Evolutionary conservation across 2,888 invertebrate genomes (phyloP), one percentile per base, ranked within the genome.

Genomic region (Nomada ruficornis): DNA sequence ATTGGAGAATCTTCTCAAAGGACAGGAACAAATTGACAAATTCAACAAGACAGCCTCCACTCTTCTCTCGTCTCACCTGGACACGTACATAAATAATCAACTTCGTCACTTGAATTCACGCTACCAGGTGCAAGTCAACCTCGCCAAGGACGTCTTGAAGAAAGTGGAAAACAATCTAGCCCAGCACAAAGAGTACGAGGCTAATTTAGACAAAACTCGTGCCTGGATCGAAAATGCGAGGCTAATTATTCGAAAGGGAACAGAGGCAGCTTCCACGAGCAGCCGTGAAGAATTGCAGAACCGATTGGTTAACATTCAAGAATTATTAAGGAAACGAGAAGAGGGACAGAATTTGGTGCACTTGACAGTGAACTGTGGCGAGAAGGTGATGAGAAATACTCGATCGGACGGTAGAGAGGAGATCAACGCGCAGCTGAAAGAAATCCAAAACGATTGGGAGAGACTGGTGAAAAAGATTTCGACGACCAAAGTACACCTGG

Each of bases 401-500:
- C 95, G 97, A 79, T 98, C 98, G 0, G 98, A 98, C 91, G 98
- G 98, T 0, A 96, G 97, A 72, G 98, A 98, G 91, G 96, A 96
- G 68, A 98, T 99, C 70, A 98, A 97, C 88, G 96, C 96, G 36
- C 97, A 98, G 94, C 95, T 98, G 85, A 98, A 97, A 93, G 98
- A 98, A 91, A 95, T 99, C 47, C 98, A 98, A 94, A 96, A 96
- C 78, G 98, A 98, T 90, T 98, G 98, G 98, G 98, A 98, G 91
- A 95, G 98, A 81, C 94, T 98, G 15, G 97, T 98, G 0, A 98
- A 98, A 94, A 98, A 98, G 94, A 97, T 98, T 95, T 97, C 98
- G 0, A 98, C 97, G 0, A 97, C 98, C 0, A 98, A 98, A 94
- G 98, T 98, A 18, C 97, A 98, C 90, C 94, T 99, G 54, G 98